A percentile compares a stretch with the other conserved stretches of the same genome.
These are phyloP conservation scores for Campylorhamphus procurvoides DNA, from an alignment of 2,113 vertebrate genomes.

Conservation along the genomic window DNA sequence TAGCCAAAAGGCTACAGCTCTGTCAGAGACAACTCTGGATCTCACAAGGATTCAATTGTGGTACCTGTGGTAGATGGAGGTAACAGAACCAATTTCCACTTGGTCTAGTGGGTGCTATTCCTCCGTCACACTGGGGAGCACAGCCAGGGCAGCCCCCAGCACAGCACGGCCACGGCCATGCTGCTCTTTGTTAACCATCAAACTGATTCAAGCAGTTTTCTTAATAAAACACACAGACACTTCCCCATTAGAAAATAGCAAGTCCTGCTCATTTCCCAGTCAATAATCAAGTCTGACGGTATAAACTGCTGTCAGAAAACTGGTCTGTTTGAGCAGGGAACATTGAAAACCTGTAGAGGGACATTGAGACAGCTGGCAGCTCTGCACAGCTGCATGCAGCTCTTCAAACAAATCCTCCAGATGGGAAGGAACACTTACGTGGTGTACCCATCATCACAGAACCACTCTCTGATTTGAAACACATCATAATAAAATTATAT, in stretches of 20 bases:
- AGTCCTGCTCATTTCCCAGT: background rate
- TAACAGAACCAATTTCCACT: background rate
- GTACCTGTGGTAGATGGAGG: background rate
- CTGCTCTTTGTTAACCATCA: background rate
- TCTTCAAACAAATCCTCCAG: background rate
- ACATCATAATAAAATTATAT: background rate
- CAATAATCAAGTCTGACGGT: background rate
- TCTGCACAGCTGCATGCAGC: background rate
- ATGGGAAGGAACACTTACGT: background rate
- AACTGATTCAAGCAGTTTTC: background rate
- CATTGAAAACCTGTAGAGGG: background rate
- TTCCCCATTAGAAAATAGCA: background rate
- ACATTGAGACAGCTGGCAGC: rapidly evolving
- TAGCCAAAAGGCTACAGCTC: background rate
- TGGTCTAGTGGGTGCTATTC: rapidly evolving
- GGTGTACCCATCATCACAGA: background rate
- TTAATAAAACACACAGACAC: background rate
- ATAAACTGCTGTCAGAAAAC: background rate
- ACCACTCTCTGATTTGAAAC: background rate
- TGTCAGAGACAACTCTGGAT: background rate
- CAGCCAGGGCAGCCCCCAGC: background rate
- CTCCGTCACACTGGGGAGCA: rapidly evolving
- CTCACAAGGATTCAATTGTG: rapidly evolving
- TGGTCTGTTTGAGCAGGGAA: background rate
- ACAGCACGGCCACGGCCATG: rapidly evolving